phyloP scores from a whole-genome alignment of 2,113 vertebrate species.

The Leucopsar rothschildi region DNA sequence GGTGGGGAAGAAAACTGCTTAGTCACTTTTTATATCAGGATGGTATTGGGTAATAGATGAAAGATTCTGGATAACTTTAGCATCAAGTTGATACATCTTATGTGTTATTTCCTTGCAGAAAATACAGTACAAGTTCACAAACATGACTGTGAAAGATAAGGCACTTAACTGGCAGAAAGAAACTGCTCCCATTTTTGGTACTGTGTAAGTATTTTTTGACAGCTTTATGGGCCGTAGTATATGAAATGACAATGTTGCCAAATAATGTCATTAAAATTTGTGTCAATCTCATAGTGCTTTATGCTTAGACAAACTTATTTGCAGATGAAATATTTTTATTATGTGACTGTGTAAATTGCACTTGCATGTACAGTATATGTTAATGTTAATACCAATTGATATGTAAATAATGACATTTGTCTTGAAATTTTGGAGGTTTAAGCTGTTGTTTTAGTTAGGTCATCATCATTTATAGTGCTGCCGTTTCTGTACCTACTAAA shows the following conservation, averaged over 20 bases:
- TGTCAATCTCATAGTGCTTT: neutral
- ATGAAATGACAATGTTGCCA: neutral
- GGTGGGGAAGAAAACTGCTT: neutral
- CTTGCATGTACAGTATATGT: neutral
- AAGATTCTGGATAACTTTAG: neutral
- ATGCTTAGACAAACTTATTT: neutral
- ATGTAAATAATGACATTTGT: neutral
- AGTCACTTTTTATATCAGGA: neutral
- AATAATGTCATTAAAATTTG: neutral
- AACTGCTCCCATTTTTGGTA: conserved; percentile 60
- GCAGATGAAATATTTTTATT: neutral
- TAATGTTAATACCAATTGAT: neutral
- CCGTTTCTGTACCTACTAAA: neutral
- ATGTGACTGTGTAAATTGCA: neutral
- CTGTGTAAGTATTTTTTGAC: conserved; percentile 72
- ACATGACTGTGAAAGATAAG: conserved; percentile 39
- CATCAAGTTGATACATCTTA: neutral
- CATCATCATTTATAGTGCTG: neutral
- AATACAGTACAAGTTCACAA: conserved; percentile 62
- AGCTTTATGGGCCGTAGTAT: neutral
- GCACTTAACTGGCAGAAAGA: conserved; percentile 65
- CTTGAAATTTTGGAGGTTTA: neutral
- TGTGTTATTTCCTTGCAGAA: conserved; percentile 49
- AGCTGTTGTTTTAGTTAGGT: neutral
- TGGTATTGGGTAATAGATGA: neutral